phyloP scores from a whole-genome alignment of 2,797 vertebrate species.

The Macroramphosus scolopax region DNA sequence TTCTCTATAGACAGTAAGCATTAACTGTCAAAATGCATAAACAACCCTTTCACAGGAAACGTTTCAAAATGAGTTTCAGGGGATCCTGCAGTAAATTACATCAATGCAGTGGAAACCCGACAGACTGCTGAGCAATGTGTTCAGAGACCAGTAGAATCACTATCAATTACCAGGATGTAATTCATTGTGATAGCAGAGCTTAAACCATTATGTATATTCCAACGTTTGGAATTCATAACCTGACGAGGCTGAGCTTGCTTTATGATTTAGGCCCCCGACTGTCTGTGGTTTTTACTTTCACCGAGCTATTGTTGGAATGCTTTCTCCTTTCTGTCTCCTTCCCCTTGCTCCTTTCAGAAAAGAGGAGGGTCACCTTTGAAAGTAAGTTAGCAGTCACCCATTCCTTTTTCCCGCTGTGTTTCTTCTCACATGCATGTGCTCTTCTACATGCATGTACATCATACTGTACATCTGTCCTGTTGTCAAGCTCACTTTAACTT shows the following conservation, averaged over 20 bases:
- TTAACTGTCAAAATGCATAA: no score
- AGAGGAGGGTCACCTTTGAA: slow-evolving; percentile 85
- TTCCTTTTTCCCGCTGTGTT: slow-evolving; percentile 2
- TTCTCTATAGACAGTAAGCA: no score
- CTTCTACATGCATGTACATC: slow-evolving; percentile 46
- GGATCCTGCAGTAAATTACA: no score
- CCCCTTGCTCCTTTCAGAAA: slow-evolving; percentile 79
- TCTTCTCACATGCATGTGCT: slow-evolving; percentile 29
- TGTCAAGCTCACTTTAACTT: slow-evolving; percentile 27
- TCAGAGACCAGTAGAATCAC: no score
- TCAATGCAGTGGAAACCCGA: no score
- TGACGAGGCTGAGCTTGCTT: slow-evolving; percentile 26
- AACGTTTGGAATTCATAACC: not conserved
- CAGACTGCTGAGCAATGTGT: no score
- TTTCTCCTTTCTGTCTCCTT: slow-evolving; percentile 69
- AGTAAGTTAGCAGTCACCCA: slow-evolving; percentile 76
- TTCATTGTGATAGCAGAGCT: not conserved
- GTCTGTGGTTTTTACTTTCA: slow-evolving; percentile 46
- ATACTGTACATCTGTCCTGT: slow-evolving; percentile 10
- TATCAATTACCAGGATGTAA: not conserved
- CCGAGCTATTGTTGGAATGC: slow-evolving; percentile 66
- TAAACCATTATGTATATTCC: not conserved
- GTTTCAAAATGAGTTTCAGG: no score
- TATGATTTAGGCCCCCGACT: slow-evolving; percentile 48
- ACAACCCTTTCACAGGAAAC: no score